phyloP scores from a whole-genome alignment of 2,113 vertebrate species.

The Triplophysa dalaica region DNA sequence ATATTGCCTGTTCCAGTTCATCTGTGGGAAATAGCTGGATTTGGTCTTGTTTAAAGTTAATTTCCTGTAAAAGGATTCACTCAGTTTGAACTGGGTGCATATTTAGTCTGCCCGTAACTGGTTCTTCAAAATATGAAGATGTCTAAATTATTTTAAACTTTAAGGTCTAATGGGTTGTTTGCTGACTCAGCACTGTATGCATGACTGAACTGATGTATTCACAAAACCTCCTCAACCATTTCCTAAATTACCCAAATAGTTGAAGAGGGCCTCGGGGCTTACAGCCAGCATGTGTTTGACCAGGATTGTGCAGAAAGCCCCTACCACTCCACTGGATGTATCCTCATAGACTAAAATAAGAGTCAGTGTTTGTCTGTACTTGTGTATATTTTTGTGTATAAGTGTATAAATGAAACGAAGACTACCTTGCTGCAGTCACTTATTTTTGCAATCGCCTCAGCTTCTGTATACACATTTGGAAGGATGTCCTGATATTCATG shows the following conservation, averaged over 20 bases:
- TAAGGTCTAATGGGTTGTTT: not conserved
- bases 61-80: slow-evolving; percentile 34
- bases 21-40: slow-evolving; percentile 22
- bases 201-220: slow-evolving; percentile 25
- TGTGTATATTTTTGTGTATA: not conserved
- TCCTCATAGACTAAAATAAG: not conserved
- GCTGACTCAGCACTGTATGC: not conserved
- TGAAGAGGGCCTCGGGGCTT: slow-evolving; percentile 1
- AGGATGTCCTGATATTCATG: no score
- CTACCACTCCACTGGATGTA: not conserved
- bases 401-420: slow-evolving; percentile 16
- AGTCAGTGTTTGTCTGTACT: not conserved
- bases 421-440: slow-evolving; percentile 10
- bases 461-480: no score
- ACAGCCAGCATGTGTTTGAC: slow-evolving; percentile 2
- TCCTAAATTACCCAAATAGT: slow-evolving; percentile 21
- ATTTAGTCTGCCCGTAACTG: not conserved
- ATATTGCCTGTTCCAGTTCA: slow-evolving; percentile 11
- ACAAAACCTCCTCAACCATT: slow-evolving; percentile 16
- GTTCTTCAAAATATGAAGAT: not conserved
- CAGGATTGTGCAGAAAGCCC: not conserved
- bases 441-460: not conserved
- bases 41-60: slow-evolving; percentile 31
- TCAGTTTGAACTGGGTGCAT: not conserved
- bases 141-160: not conserved